phyloP scores from a whole-genome alignment of 2,113 vertebrate species.

The Phrynosoma platyrhinos region DNA sequence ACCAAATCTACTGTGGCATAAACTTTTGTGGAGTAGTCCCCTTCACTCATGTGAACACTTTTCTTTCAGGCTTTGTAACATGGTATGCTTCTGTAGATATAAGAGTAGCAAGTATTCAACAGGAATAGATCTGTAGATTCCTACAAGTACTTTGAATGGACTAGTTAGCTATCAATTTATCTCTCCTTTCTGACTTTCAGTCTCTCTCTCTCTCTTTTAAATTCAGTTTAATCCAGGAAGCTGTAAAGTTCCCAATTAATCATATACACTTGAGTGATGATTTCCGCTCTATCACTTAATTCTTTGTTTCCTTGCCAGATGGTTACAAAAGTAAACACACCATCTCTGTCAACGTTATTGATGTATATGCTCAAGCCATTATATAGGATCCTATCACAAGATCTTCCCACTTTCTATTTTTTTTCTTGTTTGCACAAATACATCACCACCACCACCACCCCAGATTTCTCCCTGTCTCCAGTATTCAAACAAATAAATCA shows the following conservation, averaged over 20 bases:
- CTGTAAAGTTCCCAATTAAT: not conserved
- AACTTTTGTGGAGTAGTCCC: not conserved
- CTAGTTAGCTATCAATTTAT: not conserved
- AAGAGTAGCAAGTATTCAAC: not conserved
- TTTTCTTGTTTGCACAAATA: too few species aligned
- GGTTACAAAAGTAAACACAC: conserved; percentile 6
- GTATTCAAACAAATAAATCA: not conserved
- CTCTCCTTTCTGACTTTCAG: not conserved
- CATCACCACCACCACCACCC: not conserved
- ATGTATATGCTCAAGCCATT: not conserved
- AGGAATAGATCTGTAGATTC: not conserved
- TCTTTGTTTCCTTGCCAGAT: conserved; percentile 1
- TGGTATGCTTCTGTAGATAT: not conserved
- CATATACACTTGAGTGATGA: not conserved
- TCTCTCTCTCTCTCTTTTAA: not conserved
- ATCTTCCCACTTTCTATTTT: too few species aligned
- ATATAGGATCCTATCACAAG: not conserved
- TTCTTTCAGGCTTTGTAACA: too few species aligned
- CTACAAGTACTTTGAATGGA: not conserved
- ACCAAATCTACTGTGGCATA: not conserved
- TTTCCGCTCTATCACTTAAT: not conserved
- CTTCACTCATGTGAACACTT: too few species aligned
- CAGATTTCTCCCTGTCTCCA: not conserved
- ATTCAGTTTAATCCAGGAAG: conserved; percentile 1
- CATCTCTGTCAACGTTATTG: not conserved